Evolutionary conservation across 2,113 vertebrate species (phyloP), one percentile per base, ranked within the genome.

Genomic region (Ictalurus furcatus): DNA sequence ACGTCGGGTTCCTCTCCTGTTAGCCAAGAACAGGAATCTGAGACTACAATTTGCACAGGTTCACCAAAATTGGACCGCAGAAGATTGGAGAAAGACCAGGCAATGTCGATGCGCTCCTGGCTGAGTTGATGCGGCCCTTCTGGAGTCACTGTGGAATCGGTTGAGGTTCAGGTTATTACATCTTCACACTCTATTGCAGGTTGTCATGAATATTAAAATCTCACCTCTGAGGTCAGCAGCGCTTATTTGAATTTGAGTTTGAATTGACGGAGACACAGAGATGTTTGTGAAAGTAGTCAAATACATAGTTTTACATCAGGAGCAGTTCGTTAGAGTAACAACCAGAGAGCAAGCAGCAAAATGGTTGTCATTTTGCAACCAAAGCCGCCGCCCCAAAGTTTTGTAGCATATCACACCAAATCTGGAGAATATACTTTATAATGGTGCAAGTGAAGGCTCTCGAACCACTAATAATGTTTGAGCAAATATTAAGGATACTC

Each of bases 161-260:
- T 12, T 14, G 40, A 44, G 40, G 40, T 44, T 44, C 58, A 59
- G 52, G 21, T 4, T 61, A 40, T 74, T 19, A 23, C 1, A 6
- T 40, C 17, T 37, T 83, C 56, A 21, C 0, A 12, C 67, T 86
- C 82, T 87, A 44, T 84, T 87, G 23, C 87, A 69, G 76, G n/a
- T 80, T n/a, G 25, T 54, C 78, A 80, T 30, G 28, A 81, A 81
- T 81, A 52, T 54, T 81, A 56, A 81, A 81, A 58, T 81, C 79
- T 81, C 79, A 17, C 14, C 79, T 54, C 52, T 17, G 79, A 81
- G 79, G 12, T 81, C 78, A 80, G 28, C 48, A 17, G 28, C 13
- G 12, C 28, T 81, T 16, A 81, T 81, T 81, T 81, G 79, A 81
- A 81, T 81, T 56, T 56, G 52, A 58, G 28, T 56, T 81, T 81